Percentiles rank a stretch among this genome's conserved stretches.
phyloP scores from a whole-genome alignment of 2,113 vertebrate genomes.

The Seriola dumerili region DNA sequence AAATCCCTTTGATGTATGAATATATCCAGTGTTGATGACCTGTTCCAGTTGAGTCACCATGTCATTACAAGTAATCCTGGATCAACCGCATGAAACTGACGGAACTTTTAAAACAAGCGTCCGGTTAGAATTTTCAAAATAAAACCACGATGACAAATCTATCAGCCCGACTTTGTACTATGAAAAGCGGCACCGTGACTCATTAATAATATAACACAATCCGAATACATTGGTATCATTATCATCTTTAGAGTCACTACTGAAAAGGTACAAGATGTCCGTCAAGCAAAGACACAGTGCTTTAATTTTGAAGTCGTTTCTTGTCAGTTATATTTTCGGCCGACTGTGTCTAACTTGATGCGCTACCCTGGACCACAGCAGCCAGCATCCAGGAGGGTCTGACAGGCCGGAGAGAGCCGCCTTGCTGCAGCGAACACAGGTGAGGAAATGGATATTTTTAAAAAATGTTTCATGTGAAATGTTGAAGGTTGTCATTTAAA shows the following conservation, averaged over 20 bases:
- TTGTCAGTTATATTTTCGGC: rapidly evolving
- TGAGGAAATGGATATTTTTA: neutral
- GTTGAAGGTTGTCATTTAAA: neutral
- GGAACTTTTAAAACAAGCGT: neutral
- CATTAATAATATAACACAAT: no score
- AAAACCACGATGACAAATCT: rapidly evolving
- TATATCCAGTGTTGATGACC: no score
- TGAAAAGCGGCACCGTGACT: rapidly evolving
- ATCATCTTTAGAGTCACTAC: rapidly evolving
- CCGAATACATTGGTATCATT: neutral
- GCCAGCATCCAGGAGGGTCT: constrained; percentile 40
- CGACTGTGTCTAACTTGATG: neutral
- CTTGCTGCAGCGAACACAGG: neutral
- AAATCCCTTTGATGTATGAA: no score
- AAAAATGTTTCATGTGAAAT: neutral
- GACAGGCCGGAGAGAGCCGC: neutral
- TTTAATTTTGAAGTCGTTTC: constrained; percentile 32
- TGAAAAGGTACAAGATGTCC: rapidly evolving
- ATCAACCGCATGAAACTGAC: neutral
- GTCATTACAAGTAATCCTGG: neutral
- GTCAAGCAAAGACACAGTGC: rapidly evolving
- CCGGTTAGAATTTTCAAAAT: constrained; percentile 10
- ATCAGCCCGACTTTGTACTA: neutral
- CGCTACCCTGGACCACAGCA: constrained; percentile 5
- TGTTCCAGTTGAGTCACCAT: no score